Evolutionary conservation across 2,797 vertebrate genomes (phyloP).

Genomic region (Rallus crepitans): DNA sequence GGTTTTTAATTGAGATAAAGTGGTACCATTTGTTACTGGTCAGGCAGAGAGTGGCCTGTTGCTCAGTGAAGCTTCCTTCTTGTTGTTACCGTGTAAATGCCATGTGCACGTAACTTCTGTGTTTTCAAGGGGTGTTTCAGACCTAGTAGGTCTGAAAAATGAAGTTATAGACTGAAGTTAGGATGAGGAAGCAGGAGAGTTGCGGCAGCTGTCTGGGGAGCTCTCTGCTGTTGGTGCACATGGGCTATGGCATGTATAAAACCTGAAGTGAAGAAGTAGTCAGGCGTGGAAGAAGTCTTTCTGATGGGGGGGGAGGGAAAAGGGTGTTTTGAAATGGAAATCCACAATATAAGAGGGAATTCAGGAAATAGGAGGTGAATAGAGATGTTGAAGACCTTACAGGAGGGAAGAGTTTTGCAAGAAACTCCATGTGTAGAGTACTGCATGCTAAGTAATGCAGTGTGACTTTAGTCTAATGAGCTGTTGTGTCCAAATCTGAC

Average conservation of each 20-base stretch:
- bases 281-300: not conserved
- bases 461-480: not conserved
- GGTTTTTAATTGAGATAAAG: not conserved
- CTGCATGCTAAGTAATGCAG: not conserved
- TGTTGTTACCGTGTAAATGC: not conserved
- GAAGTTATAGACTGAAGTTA: not conserved
- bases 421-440: not conserved
- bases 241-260: not conserved
- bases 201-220: not conserved
- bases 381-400: not conserved
- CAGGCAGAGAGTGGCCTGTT: not conserved
- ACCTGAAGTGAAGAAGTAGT: not conserved
- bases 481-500: not conserved
- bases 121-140: not conserved
- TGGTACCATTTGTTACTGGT: not conserved
- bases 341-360: not conserved
- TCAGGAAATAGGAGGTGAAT: not conserved
- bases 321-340: not conserved
- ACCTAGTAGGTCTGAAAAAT: not conserved
- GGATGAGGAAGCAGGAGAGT: not conserved
- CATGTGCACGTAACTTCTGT: not conserved
- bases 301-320: not conserved
- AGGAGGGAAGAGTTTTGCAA: not conserved
- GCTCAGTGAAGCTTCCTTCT: not conserved
- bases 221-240: not conserved